Percentiles rank a stretch among this genome's conserved stretches.
These are phyloP conservation scores for Chrysaora quinquecirrha DNA, from an alignment of 30 jellyfish, hydroid and myxozoan genomes.

Conservation along the genomic window DNA sequence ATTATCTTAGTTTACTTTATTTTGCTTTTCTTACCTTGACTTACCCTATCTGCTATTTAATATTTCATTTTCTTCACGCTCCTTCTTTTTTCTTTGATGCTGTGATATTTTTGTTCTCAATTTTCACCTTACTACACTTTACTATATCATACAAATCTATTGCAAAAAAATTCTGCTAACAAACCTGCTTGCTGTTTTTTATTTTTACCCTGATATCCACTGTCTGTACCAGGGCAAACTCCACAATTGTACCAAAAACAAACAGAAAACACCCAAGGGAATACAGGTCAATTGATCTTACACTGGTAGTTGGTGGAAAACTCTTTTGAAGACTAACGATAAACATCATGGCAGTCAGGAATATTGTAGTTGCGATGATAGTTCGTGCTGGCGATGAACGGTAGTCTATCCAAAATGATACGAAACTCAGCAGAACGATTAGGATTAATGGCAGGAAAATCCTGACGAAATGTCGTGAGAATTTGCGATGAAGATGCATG, in stretches of 20 bases:
- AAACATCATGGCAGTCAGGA: constrained; percentile 48
- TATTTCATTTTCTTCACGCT: no score
- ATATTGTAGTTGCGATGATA: constrained; percentile 53
- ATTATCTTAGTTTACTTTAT: no score
- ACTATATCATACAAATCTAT: neutral
- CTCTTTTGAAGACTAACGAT: constrained; percentile 44
- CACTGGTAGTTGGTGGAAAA: constrained; percentile 50
- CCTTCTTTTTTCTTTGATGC: no score
- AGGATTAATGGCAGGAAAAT: constrained; percentile 52
- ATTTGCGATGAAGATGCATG: constrained; percentile 30
- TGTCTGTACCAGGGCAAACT: constrained; percentile 61
- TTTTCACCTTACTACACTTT: no score
- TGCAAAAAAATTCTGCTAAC: neutral
- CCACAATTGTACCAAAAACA: constrained; percentile 53
- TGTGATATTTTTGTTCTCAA: no score
- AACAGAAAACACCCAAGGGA: constrained; percentile 46
- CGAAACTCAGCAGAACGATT: constrained; percentile 48
- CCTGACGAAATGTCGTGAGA: constrained; percentile 33
- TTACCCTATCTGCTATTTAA: no score
- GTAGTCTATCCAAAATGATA: constrained; percentile 57
- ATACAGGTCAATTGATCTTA: constrained; percentile 49
- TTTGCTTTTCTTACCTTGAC: no score
- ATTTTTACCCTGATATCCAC: constrained; percentile 40
- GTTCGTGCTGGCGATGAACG: constrained; percentile 72
- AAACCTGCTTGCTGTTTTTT: constrained; percentile 9